Conservation (phyloP, 2,888 invertebrate species). For the Leptura quadrifasciata region DNA sequence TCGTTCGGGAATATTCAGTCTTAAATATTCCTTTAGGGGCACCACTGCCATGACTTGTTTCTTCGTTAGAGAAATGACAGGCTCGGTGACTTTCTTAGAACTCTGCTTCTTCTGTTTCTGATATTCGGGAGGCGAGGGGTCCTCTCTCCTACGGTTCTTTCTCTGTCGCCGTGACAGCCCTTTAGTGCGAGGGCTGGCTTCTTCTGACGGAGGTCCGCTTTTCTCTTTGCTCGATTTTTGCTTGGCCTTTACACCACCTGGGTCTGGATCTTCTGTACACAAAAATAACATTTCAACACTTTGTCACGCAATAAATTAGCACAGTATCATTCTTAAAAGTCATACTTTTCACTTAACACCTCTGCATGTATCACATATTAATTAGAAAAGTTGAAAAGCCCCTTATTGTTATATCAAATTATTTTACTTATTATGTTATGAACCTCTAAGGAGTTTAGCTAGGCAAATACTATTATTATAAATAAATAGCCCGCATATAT, state of each 20-base stretch:
- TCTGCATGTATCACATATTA: neutral
- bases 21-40: conserved; percentile 72
- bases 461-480: neutral
- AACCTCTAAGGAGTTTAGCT: neutral
- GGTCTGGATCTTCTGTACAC: conserved; percentile 73
- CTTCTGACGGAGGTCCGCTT: conserved; percentile 73
- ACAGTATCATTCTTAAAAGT: conserved; percentile 13
- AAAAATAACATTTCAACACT: conserved; percentile 58
- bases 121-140: conserved; percentile 62
- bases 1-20: conserved; percentile 74
- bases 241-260: conserved; percentile 65
- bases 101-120: conserved; percentile 56
- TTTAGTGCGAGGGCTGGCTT: conserved; percentile 73
- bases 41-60: conserved; percentile 55
- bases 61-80: neutral
- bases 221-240: conserved; percentile 65
- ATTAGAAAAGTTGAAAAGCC: neutral
- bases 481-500: neutral
- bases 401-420: neutral
- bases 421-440: neutral
- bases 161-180: conserved; percentile 76
- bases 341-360: neutral
- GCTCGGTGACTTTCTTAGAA: conserved; percentile 44
- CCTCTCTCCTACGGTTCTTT: conserved; percentile 72
- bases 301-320: conserved; percentile 16